Base-by-base conservation (phyloP, 2,888 invertebrate genomes). In the Imbricaverruca yamaguchii region DNA sequence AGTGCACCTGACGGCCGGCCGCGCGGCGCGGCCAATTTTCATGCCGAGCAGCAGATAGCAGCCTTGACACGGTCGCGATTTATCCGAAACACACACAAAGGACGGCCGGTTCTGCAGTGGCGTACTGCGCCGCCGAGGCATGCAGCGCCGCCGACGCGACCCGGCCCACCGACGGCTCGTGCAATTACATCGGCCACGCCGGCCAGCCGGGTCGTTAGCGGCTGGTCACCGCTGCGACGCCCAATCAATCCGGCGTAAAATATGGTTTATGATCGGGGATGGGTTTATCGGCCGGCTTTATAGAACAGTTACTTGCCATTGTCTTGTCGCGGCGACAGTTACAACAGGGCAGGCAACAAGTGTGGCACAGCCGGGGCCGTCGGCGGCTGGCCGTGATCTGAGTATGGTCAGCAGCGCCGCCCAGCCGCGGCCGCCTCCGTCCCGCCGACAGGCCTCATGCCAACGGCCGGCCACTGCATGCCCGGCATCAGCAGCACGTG, bases 281-380 rank as follows among this genome's bases (percentile, higher is more conserved):
- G 55, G 55, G 53, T 53, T 53, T 74, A 74, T 74, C 74, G 74
- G 53, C 18, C 55, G 23, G 55, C 53, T 74, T 74, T 74, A 74
- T 74, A 55, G 74, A 74, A 74, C 74, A 74, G 55, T 74, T 55
- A 74, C 21, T 74, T 74, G 74, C 55, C 74, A 21, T 74, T 74
- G 53, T 74, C 55, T 74, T 74, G 55, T 74, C 74, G 55, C n/a
- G 74, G 21, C 74, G 74, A 74, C 74, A 74, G 74, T 74, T 74
- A 74, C 21, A 74, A 53, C 55, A 18, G 9, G 55, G 10, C 53
- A 3, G 53, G 74, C 74, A 74, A 55, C 74, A 74, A 74, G 74
- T 53, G 74, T 69, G 21, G 10, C 13, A 21, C 53, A 4, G 59
- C 59, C 59, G 7, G 59, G 74, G 55, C 13, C 21, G 74, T 10